These are phyloP conservation scores for Sarcophaga peregrina DNA, from an alignment of 1,140 invertebrate genomes.

Conservation along the genomic window DNA sequence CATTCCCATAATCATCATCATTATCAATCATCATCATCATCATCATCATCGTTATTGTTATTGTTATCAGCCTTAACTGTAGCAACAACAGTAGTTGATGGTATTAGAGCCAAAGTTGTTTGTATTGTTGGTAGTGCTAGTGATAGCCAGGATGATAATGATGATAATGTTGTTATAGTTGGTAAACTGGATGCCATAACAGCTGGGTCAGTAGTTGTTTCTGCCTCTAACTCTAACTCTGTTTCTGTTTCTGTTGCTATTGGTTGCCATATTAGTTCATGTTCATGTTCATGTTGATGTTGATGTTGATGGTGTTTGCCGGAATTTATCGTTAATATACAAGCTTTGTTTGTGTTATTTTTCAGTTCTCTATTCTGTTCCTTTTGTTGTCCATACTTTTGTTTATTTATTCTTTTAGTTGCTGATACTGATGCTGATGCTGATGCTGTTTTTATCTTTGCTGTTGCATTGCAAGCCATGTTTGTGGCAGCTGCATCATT, in stretches of 20 bases:
- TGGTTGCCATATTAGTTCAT: no score
- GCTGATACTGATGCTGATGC: not conserved
- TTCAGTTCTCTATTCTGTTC: not conserved
- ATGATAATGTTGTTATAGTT: slow-evolving; percentile 1
- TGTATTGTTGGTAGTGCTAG: no score
- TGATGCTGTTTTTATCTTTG: slow-evolving; percentile 3
- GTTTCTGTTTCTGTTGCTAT: not conserved
- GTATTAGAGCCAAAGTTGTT: not conserved
- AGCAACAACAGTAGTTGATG: not conserved
- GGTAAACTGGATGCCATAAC: not conserved
- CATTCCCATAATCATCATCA: slow-evolving; percentile 3
- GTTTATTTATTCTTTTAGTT: slow-evolving; percentile 28
- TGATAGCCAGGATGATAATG: not conserved
- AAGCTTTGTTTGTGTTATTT: slow-evolving; percentile 7
- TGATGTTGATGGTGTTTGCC: slow-evolving; percentile 21
- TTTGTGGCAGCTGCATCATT: not conserved
- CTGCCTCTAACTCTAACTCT: not conserved
- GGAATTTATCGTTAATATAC: not conserved
- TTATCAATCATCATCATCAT: no score
- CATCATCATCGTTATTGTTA: not conserved
- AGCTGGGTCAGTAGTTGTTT: slow-evolving; percentile 32
- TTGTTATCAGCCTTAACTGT: not conserved
- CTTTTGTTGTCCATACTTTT: slow-evolving; percentile 10
- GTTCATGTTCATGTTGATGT: not conserved
- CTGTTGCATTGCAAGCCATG: not conserved